Evolutionary conservation across 2,888 invertebrate genomes (phyloP).

Genomic region (Psylliodes chrysocephalus): DNA sequence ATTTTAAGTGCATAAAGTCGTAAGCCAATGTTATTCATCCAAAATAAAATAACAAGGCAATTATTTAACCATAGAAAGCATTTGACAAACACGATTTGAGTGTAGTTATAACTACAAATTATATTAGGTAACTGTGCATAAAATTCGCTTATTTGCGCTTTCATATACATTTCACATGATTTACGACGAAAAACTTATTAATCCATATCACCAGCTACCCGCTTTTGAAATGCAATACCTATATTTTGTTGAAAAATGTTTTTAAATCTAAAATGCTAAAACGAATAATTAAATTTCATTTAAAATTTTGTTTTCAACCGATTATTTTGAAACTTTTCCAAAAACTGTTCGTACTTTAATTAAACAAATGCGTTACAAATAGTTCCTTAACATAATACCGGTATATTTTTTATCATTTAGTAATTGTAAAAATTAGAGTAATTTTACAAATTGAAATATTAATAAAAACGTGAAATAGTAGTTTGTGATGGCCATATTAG

Average conservation of each 20-base stretch:
- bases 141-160: not conserved
- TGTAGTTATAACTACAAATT: not conserved
- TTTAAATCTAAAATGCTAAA: no score
- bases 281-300: not conserved
- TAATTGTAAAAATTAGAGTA: no score
- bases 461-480: no score
- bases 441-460: no score
- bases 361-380: no score
- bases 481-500: no score
- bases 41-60: no score
- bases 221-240: not conserved
- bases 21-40: no score
- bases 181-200: not conserved
- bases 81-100: not conserved
- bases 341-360: not conserved
- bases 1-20: no score
- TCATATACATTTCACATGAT: not conserved
- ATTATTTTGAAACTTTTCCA: not conserved
- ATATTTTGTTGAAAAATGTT: not conserved
- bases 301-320: not conserved
- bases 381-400: no score
- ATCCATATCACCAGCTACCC: constrained; percentile 6
- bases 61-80: no score
- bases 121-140: not conserved
- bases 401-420: no score